Evolutionary conservation across 1,140 invertebrate species (phyloP).

Genomic region (Zaprionus nigranus): DNA sequence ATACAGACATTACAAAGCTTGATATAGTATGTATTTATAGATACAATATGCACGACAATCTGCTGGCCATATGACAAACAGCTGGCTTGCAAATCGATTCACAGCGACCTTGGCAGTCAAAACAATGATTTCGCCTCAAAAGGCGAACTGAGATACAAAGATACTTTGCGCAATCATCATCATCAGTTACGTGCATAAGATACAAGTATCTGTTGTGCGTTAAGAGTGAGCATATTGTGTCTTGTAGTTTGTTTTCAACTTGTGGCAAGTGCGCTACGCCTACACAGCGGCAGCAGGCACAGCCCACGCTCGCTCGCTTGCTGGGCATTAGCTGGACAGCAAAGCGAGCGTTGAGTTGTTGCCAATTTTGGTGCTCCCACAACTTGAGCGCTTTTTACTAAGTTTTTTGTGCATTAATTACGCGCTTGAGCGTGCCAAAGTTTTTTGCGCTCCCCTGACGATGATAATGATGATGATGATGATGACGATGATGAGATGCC

Average conservation of each 20-base stretch:
- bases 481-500: constrained; percentile 27
- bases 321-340: constrained; percentile 28
- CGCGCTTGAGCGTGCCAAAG: constrained; percentile 77
- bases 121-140: constrained; percentile 72
- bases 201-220: constrained; percentile 35
- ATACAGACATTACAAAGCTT: constrained; percentile 30
- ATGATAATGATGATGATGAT: constrained; percentile 30
- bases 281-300: constrained; percentile 33
- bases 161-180: constrained; percentile 46
- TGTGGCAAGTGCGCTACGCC: constrained; percentile 39
- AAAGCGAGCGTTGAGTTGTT: constrained; percentile 51
- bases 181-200: constrained; percentile 42
- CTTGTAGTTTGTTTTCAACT: constrained; percentile 14
- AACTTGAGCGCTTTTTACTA: constrained; percentile 45
- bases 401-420: constrained; percentile 74
- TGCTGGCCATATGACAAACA: constrained; percentile 42
- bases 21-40: constrained; percentile 13
- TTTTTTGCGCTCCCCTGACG: constrained; percentile 63
- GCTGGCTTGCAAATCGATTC: constrained; percentile 63
- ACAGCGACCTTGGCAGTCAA: constrained; percentile 79
- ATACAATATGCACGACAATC: constrained; percentile 20
- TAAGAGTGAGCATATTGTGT: constrained; percentile 32
- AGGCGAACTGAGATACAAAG: constrained; percentile 47
- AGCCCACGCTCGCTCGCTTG: constrained; percentile 38
- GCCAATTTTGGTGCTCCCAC: constrained; percentile 79